Percentiles rank a stretch among this genome's conserved stretches.
Conservation (phyloP, 2,797 vertebrate genomes). For the Poeciliopsis paucimaculata region DNA sequence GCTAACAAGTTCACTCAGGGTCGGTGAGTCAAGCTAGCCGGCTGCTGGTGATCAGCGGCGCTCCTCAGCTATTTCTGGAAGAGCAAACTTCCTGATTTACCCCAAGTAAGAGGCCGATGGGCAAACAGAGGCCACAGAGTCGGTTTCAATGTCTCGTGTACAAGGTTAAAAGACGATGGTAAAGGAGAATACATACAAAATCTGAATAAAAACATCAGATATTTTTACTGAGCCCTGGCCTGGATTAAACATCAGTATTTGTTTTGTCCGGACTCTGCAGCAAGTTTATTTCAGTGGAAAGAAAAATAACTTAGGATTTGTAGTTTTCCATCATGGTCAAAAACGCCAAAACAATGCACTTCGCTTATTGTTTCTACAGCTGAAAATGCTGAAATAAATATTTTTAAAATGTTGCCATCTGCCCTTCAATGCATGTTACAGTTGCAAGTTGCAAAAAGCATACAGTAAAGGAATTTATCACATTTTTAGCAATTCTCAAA, state of each 20-base stretch:
- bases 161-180: constrained; percentile 1
- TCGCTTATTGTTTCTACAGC: constrained; percentile 40
- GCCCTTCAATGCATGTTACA: background rate
- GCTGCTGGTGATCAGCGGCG: constrained; percentile 14
- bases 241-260: background rate
- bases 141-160: constrained; percentile 22
- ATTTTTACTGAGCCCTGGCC: background rate
- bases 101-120: constrained; percentile 23
- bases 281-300: constrained; percentile 50
- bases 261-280: constrained; percentile 20
- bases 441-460: background rate
- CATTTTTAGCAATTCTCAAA: background rate
- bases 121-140: constrained; percentile 9
- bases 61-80: constrained; percentile 7
- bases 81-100: constrained; percentile 17
- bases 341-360: constrained; percentile 23
- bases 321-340: constrained; percentile 42
- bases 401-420: background rate
- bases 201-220: background rate
- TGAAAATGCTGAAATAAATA: constrained; percentile 29
- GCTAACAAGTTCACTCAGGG: constrained; percentile 43
- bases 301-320: constrained; percentile 46
- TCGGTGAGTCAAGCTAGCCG: constrained; percentile 32
- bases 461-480: background rate
- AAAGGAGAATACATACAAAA: background rate